Evolutionary conservation across 2,888 invertebrate species (phyloP), one percentile per base, ranked within the genome.

Genomic region (Melanostoma mellinum): DNA sequence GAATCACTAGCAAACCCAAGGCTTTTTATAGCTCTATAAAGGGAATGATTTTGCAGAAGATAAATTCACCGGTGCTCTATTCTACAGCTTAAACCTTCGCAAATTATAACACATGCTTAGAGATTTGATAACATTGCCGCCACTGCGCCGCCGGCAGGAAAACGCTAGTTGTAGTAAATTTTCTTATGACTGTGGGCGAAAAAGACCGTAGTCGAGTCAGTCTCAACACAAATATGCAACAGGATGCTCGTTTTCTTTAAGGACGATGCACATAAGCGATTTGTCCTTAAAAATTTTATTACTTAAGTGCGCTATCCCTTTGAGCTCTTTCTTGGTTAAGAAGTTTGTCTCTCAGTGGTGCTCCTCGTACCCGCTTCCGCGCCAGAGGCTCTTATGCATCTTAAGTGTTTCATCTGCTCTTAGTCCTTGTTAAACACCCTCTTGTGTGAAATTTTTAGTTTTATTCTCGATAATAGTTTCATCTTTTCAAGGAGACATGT

Each of bases 231-330:
- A 8, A 68, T 55, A 77, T 82, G 82, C 82, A 82, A 82, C 77
- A 82, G 82, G 77, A 82, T 68, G 68, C 73, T 77, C 52, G 35
- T 58, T 69, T 67, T 38, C 42, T 33, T 56, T 36, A 42, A n/a
- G 38, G 56, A 56, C 53, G 55, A 38, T 77, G 71, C 72, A 78
- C 58, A 68, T 40, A 72, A 72, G 52, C 65, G 72, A 77, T 77
- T 73, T 77, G 77, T 73, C 73, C 73, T 73, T 82, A 82, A 73
- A 82, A 63, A 20, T 77, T 82, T 73, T 82, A 77, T 77, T 48
- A 63, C 77, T 61, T 8, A 48, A 82, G 48, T 46, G 50, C 10
- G 52, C 40, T 52, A 55, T 53, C 73, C 61, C 48, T 61, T 55
- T 67, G 46, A 48, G 61, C 61, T 61, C 6, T 32, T 48, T 42